Evolutionary conservation across 37 sponge, comb jelly and placozoan species (phyloP).

Genomic region (Hexactinellida sp.): DNA sequence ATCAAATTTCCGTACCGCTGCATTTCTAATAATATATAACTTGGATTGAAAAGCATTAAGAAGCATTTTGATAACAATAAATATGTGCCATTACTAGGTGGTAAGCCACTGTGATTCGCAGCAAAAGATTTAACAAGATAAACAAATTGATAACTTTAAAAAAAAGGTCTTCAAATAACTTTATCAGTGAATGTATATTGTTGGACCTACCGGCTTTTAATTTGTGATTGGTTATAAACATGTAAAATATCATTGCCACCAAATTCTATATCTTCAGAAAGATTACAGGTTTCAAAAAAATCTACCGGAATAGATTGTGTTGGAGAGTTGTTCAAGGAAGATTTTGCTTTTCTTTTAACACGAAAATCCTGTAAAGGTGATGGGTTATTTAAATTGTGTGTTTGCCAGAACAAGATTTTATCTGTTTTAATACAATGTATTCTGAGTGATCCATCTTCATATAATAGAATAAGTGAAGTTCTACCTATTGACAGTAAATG

Average conservation of each 20-base stretch:
- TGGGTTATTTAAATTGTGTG: neutral
- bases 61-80: too few relatives aligned
- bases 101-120: too few relatives aligned
- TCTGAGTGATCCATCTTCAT: constrained; percentile 74
- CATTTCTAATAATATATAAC: too few relatives aligned
- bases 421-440: constrained; percentile 49
- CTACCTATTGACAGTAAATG: neutral
- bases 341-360: neutral
- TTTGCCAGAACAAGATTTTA: constrained; percentile 46
- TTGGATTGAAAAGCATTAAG: too few relatives aligned
- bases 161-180: too few relatives aligned
- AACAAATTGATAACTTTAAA: too few relatives aligned
- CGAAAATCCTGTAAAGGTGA: neutral
- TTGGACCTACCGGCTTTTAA: constrained; percentile 40
- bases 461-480: constrained; percentile 61
- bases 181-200: neutral
- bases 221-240: constrained; percentile 62
- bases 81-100: too few relatives aligned
- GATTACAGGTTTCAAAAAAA: constrained; percentile 63
- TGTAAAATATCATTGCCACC: constrained; percentile 71
- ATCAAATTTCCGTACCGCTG: too few relatives aligned
- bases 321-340: neutral
- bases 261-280: constrained; percentile 30
- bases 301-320: constrained; percentile 57
- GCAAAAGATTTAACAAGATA: too few relatives aligned